Evolutionary conservation across 2,113 vertebrate species (phyloP), one percentile per base, ranked within the genome.

Genomic region (Myotis brandtii): DNA sequence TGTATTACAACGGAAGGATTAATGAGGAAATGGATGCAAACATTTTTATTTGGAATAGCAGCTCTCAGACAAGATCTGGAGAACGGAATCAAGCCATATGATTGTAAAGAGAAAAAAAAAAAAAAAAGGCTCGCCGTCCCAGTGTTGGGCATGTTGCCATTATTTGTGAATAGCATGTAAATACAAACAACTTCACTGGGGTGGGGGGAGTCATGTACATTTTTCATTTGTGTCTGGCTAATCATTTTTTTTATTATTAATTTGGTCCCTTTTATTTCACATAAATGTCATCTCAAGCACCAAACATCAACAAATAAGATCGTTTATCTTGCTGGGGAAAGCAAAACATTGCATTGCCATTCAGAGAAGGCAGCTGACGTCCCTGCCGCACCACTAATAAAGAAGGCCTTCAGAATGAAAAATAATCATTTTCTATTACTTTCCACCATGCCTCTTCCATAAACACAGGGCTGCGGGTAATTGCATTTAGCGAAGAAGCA

Each of bases 31-130:
- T 54, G 94, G 97, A 98, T 98, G 94, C 98, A 98, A 98, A 98
- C 98, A 98, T 98, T 98, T 98, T 98, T 98, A 98, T 98, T 98
- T 98, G 97, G 21, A 98, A 98, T 96, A 98, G 97, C 97, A 96
- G 98, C 97, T 98, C 98, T 97, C 95, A 14, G 97, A 97, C 97
- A 98, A 98, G 98, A 98, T 98, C 97, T 98, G 98, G 97, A 98
- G 97, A 98, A 97, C 98, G 97, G 97, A 98, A 98, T 92, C 79
- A 95, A 98, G 98, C 98, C 98, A 98, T 98, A 98, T 96, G 98
- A 98, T 94, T 97, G 98, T 97, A 97, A 98, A 98, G 96, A 87
- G 89, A 92, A 96, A 80, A 94, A 94, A 95, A 95, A 77, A 62
- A 64, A 64, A 66, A 27, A 64, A 64, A 30, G 18, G 94, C 96